Conservation (phyloP, 2,888 invertebrate genomes). For the Prionchulus punctatus region DNA sequence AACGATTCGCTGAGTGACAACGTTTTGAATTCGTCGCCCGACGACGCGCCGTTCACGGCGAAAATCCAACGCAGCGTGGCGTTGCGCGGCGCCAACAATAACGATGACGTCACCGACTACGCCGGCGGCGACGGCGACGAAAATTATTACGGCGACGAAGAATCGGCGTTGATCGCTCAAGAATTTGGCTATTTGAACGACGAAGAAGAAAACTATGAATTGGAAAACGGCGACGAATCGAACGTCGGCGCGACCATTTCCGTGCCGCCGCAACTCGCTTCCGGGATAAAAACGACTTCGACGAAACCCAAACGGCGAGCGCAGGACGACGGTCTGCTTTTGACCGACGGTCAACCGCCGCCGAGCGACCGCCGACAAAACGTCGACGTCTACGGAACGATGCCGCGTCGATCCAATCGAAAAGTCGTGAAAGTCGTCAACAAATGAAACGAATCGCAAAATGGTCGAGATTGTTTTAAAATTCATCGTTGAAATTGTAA, state of each 20-base stretch:
- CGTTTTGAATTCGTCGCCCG: background rate
- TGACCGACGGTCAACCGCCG: background rate
- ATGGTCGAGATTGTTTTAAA: too few relatives aligned
- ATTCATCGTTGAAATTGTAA: too few relatives aligned
- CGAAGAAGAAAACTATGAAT: too few relatives aligned
- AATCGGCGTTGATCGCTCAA: background rate
- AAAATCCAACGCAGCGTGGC: conserved; percentile 10
- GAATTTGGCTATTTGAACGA: background rate
- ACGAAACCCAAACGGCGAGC: too few relatives aligned
- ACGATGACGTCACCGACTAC: conserved; percentile 7
- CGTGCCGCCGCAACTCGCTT: conserved; percentile 12
- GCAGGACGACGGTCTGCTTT: conserved; percentile 13
- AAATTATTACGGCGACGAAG: conserved; percentile 1
- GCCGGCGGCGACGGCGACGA: conserved; percentile 3
- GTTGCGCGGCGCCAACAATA: conserved; percentile 10
- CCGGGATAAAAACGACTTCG: conserved; percentile 15
- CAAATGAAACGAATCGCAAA: too few relatives aligned
- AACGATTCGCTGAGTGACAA: background rate
- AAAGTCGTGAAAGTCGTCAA: too few relatives aligned
- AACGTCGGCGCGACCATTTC: conserved; percentile 5
- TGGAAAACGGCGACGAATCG: background rate
- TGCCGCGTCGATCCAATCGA: conserved; percentile 15
- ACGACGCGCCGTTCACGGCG: conserved; percentile 11
- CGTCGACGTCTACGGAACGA: conserved; percentile 14
- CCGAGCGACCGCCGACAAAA: conserved; percentile 13